phyloP scores from a whole-genome alignment of 2,113 vertebrate species.

The Dipodomys stephensi region DNA sequence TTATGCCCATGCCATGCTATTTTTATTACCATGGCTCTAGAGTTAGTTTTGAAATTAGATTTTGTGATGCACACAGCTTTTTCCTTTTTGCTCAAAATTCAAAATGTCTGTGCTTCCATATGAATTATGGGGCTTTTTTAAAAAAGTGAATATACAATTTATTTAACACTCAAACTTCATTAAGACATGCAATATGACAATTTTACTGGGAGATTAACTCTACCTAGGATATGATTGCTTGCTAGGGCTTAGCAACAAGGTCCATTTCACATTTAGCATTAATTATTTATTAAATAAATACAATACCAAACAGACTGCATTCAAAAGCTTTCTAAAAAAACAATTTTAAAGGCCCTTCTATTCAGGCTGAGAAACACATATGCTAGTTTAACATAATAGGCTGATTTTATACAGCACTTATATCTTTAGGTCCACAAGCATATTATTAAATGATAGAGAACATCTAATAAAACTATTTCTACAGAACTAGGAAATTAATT shows the following conservation, averaged over 20 bases:
- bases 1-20: background rate
- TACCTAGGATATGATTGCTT: too few relatives aligned
- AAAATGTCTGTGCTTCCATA: background rate
- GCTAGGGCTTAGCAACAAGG: too few relatives aligned
- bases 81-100: background rate
- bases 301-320: too few relatives aligned
- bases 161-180: too few relatives aligned
- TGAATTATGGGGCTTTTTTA: background rate
- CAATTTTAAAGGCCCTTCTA: too few relatives aligned
- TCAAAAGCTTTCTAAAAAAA: too few relatives aligned
- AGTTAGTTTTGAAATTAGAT: background rate
- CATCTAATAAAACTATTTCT: conserved; percentile 96
- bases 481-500: conserved; percentile 96
- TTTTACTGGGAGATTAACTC: too few relatives aligned
- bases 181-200: too few relatives aligned
- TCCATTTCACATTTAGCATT: too few relatives aligned
- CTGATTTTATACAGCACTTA: conserved; percentile 99
- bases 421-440: conserved; percentile 99
- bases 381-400: conserved; percentile 99
- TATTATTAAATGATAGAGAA: conserved; percentile 99
- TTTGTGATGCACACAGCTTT: background rate
- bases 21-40: background rate
- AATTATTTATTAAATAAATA: too few relatives aligned
- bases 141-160: too few relatives aligned
- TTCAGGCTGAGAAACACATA: conserved; percentile 75